Evolutionary conservation across 2,113 vertebrate genomes (phyloP), one percentile per base, ranked within the genome.

Genomic region (Suricata suricatta): DNA sequence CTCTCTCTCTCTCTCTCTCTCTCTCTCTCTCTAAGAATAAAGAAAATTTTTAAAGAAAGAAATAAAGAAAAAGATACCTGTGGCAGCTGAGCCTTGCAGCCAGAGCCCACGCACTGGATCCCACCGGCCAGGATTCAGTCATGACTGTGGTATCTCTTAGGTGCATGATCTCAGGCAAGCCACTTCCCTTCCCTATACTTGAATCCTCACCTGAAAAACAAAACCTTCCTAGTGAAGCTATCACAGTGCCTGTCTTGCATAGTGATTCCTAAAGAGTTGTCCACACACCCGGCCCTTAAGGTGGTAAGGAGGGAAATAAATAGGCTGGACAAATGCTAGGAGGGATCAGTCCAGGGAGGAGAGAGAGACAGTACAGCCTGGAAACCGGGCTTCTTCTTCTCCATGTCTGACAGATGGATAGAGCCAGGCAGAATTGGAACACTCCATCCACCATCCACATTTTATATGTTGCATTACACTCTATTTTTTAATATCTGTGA

Each of bases 141-240:
- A 76, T 54, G 50, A 7, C 47, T 88, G 71, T n/a, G n/a, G 35
- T 0, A 0, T 41, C 50, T 79, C 57, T 63, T 9, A 35, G 7
- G 23, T 31, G 6, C 52, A 27, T 31, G 6, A n/a, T 9, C 25
- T 72, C 41, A 74, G 7, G 10, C 50, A 33, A 60, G 17, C 44
- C 47, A 33, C 13, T 54, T 60, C 60, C 16, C 52, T 57, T n/a
- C 16, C 41, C 84, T 38, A 72, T 19, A n/a, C 7, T 25, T 15
- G 41, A 29, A 16, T 80, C 64, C 7, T 84, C 69, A 27, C 57
- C 80, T 64, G 41, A 79, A 94, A 94, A 95, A 83, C n/a, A 84
- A 80, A 12, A 57, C 31, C 33, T 81, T 90, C 79, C 64, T 79
- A 47, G 38, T 17, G 79, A 57, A n/a, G 31, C 9, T 71, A n/a